Evolutionary conservation across 1,140 invertebrate genomes (phyloP), one percentile per base, ranked within the genome.

Genomic region (Eurytemora carolleeae): DNA sequence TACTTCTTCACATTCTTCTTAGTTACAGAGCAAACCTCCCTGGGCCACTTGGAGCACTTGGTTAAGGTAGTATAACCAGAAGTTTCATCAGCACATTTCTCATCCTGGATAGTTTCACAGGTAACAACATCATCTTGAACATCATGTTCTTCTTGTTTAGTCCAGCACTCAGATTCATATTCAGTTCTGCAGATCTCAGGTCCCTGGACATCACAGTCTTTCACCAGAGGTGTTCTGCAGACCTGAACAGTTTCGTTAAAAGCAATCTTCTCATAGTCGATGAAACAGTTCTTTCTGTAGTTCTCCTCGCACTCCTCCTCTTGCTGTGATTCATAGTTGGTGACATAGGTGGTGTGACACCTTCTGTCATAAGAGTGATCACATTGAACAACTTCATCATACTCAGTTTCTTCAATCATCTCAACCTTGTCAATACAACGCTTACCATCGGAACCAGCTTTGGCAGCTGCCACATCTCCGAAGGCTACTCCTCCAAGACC

Each of bases 251-350:
- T 55, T 18, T 61, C 59, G 16, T 61, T 55, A 21, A 19, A 44
- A 3, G 59, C 59, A 21, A 24, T 44, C 18, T 61, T 61, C 52
- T 61, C 55, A 18, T 20, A 61, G 18, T 61, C 59, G 24, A 61
- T n/a, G n/a, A n/a, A n/a, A n/a, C n/a, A n/a, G n/a, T n/a, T n/a
- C n/a, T n/a, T n/a, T n/a, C n/a, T n/a, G 31, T 21, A 61, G 53
- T 55, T 53, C 18, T 61, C 59, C 7, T 61, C 59, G 24, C 59
- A 61, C 53, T 61, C 59, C 22, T 61, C 59, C 19, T 61, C 59
- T 23, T 61, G 59, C 22, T 61, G 59, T 1, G 59, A 53, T 15
- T n/a, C 18, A 19, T 61, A 61, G 26, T 55, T 61, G 55, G 18
- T 18, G 21, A 24, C 55, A n/a, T n/a, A n/a, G n/a, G n/a, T n/a